These are phyloP conservation scores for Plusia festucae DNA, from an alignment of 2,888 invertebrate genomes.

Conservation along the genomic window DNA sequence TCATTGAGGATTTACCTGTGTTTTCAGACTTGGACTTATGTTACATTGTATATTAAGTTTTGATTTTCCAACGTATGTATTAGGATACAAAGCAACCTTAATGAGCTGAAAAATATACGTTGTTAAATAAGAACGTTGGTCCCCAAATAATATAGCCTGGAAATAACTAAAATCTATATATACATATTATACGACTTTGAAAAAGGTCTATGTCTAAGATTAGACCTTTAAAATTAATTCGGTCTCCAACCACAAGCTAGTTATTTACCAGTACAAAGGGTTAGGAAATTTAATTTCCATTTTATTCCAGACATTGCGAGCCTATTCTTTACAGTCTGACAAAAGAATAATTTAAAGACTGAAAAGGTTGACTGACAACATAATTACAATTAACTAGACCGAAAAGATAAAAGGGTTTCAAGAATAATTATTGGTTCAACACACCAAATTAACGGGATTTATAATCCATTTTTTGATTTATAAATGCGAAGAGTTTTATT, in stretches of 20 bases:
- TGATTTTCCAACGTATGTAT: too few species aligned
- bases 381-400: background rate
- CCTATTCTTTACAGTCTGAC: background rate
- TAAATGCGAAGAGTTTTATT: too few species aligned
- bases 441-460: too few species aligned
- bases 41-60: too few species aligned
- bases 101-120: too few species aligned
- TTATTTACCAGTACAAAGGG: background rate
- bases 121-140: too few species aligned
- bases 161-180: background rate
- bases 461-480: too few species aligned
- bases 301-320: background rate
- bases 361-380: background rate
- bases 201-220: background rate
- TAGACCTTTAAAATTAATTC: background rate
- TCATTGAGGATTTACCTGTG: too few species aligned
- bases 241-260: background rate
- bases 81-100: too few species aligned
- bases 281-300: conserved; percentile 1
- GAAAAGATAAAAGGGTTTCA: too few species aligned
- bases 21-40: too few species aligned
- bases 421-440: too few species aligned
- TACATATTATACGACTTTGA: background rate
- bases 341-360: conserved; percentile 1
- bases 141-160: background rate